Evolutionary conservation across 2,113 vertebrate genomes (phyloP).

Genomic region (Psophia crepitans): DNA sequence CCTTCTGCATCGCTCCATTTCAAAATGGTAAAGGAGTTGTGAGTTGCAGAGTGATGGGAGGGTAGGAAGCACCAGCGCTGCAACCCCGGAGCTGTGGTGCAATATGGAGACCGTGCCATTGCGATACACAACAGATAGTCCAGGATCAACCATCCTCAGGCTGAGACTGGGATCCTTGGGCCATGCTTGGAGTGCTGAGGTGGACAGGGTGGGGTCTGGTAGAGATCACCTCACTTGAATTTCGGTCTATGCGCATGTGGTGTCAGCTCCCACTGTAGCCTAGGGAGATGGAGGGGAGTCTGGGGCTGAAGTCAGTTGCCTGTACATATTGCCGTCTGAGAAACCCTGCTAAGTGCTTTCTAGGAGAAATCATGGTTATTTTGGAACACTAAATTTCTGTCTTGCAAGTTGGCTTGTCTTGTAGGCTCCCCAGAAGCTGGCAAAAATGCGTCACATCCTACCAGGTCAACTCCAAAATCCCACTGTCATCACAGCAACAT

Average conservation of each 20-base stretch:
- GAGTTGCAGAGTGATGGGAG: not conserved
- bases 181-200: not conserved
- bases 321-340: not conserved
- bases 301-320: not conserved
- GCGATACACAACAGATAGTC: too few relatives aligned
- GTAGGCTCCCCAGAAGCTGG: not conserved
- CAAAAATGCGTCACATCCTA: not conserved
- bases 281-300: not conserved
- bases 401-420: not conserved
- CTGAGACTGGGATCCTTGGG: not conserved
- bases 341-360: not conserved
- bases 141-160: not conserved
- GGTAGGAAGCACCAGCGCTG: not conserved
- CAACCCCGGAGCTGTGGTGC: not conserved
- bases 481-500: not conserved
- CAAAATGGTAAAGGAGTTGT: not conserved
- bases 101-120: rapidly evolving
- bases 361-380: not conserved
- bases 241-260: rapidly evolving
- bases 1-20: not conserved
- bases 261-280: not conserved
- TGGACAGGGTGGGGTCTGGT: not conserved
- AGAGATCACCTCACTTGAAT: not conserved
- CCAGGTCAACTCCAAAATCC: not conserved
- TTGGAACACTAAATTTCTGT: not conserved